Conservation (phyloP, 2,888 invertebrate species). For the Tryphoninae sp. region DNA sequence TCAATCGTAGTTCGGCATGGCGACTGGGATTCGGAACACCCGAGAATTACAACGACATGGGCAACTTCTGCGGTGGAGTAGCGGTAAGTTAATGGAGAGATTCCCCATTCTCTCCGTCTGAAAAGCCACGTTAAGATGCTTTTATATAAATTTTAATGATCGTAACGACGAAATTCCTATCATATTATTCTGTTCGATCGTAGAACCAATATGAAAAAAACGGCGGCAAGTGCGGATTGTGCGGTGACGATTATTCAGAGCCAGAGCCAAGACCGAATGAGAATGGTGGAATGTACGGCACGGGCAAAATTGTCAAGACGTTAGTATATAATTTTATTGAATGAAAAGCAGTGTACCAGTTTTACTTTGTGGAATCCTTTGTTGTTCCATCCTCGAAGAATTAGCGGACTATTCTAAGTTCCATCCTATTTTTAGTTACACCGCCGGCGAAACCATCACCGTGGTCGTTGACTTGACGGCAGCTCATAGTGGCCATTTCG, state of each 20-base stretch:
- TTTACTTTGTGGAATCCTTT: no score
- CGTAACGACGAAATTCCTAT: neutral
- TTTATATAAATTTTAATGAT: no score
- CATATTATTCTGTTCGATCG: conserved; percentile 2
- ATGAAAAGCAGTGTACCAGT: neutral
- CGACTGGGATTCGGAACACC: conserved; percentile 60
- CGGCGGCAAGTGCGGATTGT: conserved; percentile 82
- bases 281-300: conserved; percentile 82
- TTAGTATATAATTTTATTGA: conserved; percentile 68
- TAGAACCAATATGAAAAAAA: conserved; percentile 81
- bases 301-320: conserved; percentile 81
- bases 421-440: conserved; percentile 71
- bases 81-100: conserved; percentile 18
- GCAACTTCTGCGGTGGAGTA: conserved; percentile 63
- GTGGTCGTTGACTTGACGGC: conserved; percentile 81
- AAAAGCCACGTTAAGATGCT: no score
- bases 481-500: conserved; percentile 82
- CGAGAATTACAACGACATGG: conserved; percentile 61
- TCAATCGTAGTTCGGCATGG: conserved; percentile 65
- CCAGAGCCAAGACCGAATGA: conserved; percentile 82
- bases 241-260: conserved; percentile 82
- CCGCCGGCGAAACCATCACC: conserved; percentile 71
- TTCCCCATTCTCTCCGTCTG: neutral
- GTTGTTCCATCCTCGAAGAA: neutral
- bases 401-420: neutral